A percentile compares a stretch with the other conserved stretches of the same genome.
Conservation (phyloP, 2,888 invertebrate species). For the Protophormia terraenovae region DNA sequence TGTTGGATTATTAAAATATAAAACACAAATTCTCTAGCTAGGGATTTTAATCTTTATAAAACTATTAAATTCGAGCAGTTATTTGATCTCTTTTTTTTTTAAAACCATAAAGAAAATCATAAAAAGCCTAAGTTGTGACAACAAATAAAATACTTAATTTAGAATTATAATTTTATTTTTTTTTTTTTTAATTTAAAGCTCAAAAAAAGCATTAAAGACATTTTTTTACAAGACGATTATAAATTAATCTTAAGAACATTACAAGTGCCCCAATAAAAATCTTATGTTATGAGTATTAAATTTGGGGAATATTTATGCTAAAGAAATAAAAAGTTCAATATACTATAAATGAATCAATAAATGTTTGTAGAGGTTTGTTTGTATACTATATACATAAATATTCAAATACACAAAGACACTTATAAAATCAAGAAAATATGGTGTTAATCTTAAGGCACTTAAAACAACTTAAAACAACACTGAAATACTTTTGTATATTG, state of each 20-base stretch:
- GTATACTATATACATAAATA: not conserved
- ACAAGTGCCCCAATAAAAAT: not conserved
- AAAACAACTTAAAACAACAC: not conserved
- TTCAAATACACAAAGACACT: not conserved
- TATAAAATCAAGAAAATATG: not conserved
- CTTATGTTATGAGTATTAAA: not conserved
- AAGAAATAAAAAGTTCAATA: not conserved
- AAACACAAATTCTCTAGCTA: not conserved
- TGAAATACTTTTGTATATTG: not conserved
- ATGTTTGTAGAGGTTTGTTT: not conserved
- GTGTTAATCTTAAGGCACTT: not conserved
- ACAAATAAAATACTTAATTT: not conserved
- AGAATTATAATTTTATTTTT: not conserved
- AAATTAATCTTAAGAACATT: conserved; percentile 6
- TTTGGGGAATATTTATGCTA: not conserved
- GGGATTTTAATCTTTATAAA: not conserved
- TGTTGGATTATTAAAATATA: not conserved
- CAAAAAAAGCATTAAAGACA: not conserved
- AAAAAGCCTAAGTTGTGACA: not conserved
- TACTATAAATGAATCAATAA: not conserved
- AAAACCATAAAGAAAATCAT: not conserved
- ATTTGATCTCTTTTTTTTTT: not conserved
- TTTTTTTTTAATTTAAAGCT: too few relatives aligned
- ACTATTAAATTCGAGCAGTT: not conserved
- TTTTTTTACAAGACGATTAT: not conserved